Conservation (phyloP, 2,797 vertebrate species). For the Phaenicophaeus curvirostris region DNA sequence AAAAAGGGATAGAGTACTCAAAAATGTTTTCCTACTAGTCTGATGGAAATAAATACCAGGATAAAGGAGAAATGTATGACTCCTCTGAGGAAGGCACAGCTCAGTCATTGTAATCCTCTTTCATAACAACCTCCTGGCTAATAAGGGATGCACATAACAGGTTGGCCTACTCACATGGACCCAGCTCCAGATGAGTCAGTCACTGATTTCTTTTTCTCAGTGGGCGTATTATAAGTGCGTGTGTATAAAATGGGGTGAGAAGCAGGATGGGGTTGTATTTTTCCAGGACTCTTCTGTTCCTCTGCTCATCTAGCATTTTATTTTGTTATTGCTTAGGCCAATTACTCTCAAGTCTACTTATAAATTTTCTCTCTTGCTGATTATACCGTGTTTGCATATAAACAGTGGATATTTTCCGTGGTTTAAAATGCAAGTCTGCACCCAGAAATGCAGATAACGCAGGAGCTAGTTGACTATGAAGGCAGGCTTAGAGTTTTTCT, state of each 20-base stretch:
- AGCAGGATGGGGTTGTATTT: not conserved
- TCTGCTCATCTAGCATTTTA: not conserved
- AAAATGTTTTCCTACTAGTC: not conserved
- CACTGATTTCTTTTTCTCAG: not conserved
- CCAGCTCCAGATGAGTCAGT: constrained; percentile 6
- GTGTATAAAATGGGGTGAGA: not conserved
- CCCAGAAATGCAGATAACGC: not conserved
- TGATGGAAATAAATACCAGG: constrained; percentile 11
- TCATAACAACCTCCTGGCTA: constrained; percentile 15
- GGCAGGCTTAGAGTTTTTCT: not conserved
- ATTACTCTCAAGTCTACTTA: not conserved
- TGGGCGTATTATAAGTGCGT: not conserved
- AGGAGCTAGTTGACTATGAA: not conserved
- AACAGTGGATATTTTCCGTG: not conserved
- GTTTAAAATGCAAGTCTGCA: not conserved
- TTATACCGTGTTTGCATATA: not conserved
- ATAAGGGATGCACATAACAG: not conserved
- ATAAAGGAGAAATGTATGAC: constrained; percentile 17
- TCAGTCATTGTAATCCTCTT: not conserved
- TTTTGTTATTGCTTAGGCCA: not conserved
- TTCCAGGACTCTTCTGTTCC: not conserved
- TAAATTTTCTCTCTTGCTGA: not conserved
- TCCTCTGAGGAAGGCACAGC: not conserved
- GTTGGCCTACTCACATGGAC: not conserved
- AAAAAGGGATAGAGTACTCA: not conserved